These are phyloP conservation scores for Scolopax rusticola DNA, from an alignment of 2,797 vertebrate genomes.

Conservation along the genomic window DNA sequence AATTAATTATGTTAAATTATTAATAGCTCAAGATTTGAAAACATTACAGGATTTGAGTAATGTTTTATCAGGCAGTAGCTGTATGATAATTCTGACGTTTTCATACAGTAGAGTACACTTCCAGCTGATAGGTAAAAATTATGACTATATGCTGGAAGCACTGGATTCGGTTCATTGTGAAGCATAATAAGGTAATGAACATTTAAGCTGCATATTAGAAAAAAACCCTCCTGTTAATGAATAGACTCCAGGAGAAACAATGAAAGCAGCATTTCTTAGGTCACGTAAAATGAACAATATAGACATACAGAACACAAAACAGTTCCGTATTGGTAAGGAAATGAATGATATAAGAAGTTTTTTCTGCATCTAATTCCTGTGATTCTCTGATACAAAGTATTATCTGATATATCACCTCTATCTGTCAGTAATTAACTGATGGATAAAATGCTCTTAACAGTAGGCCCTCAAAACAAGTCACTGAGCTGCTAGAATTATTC, in stretches of 20 bases:
- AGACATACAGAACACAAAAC: neutral
- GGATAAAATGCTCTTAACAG: neutral
- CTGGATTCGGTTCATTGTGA: constrained; percentile 37
- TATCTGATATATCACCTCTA: neutral
- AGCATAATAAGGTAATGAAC: constrained; percentile 49
- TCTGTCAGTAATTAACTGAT: neutral
- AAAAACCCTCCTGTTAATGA: neutral
- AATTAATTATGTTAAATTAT: constrained; percentile 84
- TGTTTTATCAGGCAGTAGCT: constrained; percentile 52
- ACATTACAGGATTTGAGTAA: constrained; percentile 69
- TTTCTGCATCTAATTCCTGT: neutral
- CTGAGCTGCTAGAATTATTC: neutral
- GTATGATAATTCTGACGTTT: constrained; percentile 57
- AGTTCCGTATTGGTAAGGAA: neutral
- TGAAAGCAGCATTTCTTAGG: neutral
- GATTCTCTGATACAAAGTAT: neutral
- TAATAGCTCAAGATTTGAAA: constrained; percentile 78
- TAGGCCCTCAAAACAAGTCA: neutral
- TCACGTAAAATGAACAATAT: neutral
- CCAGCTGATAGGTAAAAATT: constrained; percentile 56
- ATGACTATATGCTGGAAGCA: neutral
- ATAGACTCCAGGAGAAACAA: constrained; percentile 9
- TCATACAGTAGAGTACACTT: constrained; percentile 3
- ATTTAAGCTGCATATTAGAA: neutral
- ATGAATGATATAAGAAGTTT: neutral